Conservation (phyloP, 2,888 invertebrate species). For the Lysandra bellargus region DNA sequence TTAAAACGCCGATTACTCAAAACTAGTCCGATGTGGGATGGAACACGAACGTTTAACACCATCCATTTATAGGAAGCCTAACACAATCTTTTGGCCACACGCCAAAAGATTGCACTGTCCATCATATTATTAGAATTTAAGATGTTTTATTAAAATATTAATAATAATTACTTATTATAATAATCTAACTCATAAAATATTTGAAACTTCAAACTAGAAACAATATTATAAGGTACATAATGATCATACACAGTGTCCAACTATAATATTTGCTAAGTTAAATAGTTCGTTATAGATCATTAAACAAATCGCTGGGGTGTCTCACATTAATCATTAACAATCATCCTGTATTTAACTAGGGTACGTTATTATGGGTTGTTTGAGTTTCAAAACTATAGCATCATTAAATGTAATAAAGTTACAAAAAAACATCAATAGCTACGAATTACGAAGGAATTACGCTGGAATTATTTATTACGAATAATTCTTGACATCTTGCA, state of each 20-base stretch:
- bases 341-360: slow-evolving; percentile 28
- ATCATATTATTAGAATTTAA: too few relatives aligned
- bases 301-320: slow-evolving; percentile 53
- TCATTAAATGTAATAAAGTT: slow-evolving; percentile 25
- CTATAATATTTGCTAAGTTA: slow-evolving; percentile 71
- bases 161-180: too few relatives aligned
- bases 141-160: too few relatives aligned
- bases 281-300: slow-evolving; percentile 69
- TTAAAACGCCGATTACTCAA: too few relatives aligned
- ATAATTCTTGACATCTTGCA: slow-evolving; percentile 22
- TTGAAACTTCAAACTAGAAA: too few relatives aligned
- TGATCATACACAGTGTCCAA: background rate
- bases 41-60: too few relatives aligned
- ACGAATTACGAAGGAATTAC: slow-evolving; percentile 16
- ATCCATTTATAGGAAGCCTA: too few relatives aligned
- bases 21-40: too few relatives aligned
- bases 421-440: slow-evolving; percentile 23
- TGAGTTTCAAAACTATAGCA: slow-evolving; percentile 30
- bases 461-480: slow-evolving; percentile 22
- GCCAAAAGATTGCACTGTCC: too few relatives aligned
- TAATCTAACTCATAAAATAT: too few relatives aligned
- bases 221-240: too few relatives aligned
- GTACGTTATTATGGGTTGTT: slow-evolving; percentile 31
- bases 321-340: slow-evolving; percentile 31
- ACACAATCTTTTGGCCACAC: too few relatives aligned